These are phyloP conservation scores for Pseudomyrmex cubaensis DNA, from an alignment of 1,140 invertebrate genomes.

Conservation along the genomic window DNA sequence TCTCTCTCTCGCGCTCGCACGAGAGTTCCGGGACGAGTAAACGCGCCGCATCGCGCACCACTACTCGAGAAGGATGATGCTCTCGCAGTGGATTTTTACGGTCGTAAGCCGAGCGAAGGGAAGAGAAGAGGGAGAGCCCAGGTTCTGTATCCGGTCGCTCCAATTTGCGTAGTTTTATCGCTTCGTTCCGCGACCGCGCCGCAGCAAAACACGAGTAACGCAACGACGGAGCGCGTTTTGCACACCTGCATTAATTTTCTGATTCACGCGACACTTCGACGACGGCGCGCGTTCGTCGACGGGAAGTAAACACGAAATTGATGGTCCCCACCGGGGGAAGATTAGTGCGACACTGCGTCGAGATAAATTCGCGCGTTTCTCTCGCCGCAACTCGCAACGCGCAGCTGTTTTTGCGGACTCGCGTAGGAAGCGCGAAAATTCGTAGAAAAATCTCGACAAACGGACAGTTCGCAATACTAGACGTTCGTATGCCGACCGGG, in stretches of 20 bases:
- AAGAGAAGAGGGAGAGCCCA: no score
- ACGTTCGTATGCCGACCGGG: background rate
- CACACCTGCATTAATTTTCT: background rate
- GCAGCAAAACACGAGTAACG: background rate
- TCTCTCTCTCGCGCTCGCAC: background rate
- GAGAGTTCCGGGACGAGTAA: background rate
- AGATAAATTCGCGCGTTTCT: conserved; percentile 26
- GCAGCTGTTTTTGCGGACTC: background rate
- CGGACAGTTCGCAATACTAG: background rate
- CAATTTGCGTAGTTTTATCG: conserved; percentile 56
- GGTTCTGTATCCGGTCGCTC: conserved; percentile 25
- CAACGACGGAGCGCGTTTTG: conserved; percentile 29
- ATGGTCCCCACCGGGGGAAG: conserved; percentile 27
- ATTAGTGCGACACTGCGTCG: conserved; percentile 28
- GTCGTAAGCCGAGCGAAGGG: conserved; percentile 4
- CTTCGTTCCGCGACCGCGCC: conserved; percentile 20
- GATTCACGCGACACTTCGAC: background rate
- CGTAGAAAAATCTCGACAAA: conserved; percentile 2
- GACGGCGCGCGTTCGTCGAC: conserved; percentile 7
- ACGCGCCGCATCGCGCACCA: no score
- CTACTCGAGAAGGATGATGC: background rate
- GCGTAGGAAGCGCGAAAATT: background rate
- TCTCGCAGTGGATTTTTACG: conserved; percentile 38
- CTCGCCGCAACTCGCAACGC: background rate
- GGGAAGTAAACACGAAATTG: conserved; percentile 42